Evolutionary conservation across 1,140 invertebrate genomes (phyloP), one percentile per base, ranked within the genome.

Genomic region (Tigriopus japonicus): DNA sequence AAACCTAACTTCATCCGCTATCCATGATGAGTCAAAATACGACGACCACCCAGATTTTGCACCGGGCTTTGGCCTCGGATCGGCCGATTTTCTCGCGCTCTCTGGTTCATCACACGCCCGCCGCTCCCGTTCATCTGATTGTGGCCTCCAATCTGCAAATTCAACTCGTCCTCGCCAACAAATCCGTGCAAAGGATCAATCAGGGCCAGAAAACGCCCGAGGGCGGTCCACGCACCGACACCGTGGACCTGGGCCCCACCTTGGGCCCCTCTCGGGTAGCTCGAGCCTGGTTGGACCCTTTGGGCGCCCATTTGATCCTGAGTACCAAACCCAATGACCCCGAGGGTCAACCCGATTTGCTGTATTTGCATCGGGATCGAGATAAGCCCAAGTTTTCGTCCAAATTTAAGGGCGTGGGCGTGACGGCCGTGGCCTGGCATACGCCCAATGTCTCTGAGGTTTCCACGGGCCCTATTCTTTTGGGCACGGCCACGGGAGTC

Each of bases 401-500:
- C 35, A 45, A 55, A 40, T 24, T 41, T 14, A 51, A 63, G 17
- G 60, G 85, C 52, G 84, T 90, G 72, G 81, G 88, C 69, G 83
- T 96, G 35, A 93, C 89, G 14, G 81, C 87, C 54, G 85, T 96
- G 0, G 91, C 81, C 0, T 96, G 91, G 85, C 92, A 91, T 73
- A 80, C 77, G 65, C 75, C 78, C 42, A 84, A 85, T 68, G 78
- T 79, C 23, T 84, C 79, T 0, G 80, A 85, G 54, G 75, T 71
- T 1, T 51, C 63, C 10, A 77, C 75, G 19, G 85, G 85, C 3
- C 78, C 85, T 0, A 90, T 95, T 64, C 72, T 96, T 17, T 67
- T 95, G 3, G 92, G 91, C 17, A 94, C 89, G 0, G 86, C 85
- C 14, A 86, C 85, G 69, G 92, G 90, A 19, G 70, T 88, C n/a